phyloP scores from a whole-genome alignment of 2,113 vertebrate genomes.

The Eclectus roratus region DNA sequence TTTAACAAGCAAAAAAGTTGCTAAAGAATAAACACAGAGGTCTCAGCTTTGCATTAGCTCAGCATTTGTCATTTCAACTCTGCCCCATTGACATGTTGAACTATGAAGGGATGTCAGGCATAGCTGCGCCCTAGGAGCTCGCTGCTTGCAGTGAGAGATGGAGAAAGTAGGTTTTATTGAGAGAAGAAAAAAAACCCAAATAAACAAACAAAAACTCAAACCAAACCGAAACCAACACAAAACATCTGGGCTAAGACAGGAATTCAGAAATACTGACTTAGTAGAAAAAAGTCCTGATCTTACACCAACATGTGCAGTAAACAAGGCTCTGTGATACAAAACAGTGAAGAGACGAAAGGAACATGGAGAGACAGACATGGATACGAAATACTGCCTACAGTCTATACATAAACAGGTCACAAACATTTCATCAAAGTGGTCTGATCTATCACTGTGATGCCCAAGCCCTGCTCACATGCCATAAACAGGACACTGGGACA shows the following conservation, averaged over 20 bases:
- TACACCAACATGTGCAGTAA: not conserved
- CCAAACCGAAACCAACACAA: not conserved
- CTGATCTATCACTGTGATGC: accelerated
- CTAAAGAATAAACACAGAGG: not conserved
- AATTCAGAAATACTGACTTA: not conserved
- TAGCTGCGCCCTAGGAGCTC: not conserved
- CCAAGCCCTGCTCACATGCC: not conserved
- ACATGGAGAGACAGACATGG: accelerated
- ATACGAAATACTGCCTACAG: accelerated
- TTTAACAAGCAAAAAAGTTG: not conserved
- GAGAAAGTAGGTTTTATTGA: not conserved
- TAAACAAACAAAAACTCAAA: not conserved
- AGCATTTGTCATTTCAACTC: not conserved
- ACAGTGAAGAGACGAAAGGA: not conserved
- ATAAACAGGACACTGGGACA: accelerated
- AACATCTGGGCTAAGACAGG: not conserved
- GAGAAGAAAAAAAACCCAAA: not conserved
- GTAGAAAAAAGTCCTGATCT: not conserved
- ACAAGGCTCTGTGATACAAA: not conserved
- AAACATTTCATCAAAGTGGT: not conserved
- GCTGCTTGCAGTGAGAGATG: not conserved
- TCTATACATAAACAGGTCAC: not conserved
- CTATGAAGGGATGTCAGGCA: accelerated
- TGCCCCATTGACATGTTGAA: not conserved
- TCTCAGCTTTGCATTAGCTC: not conserved